Base-by-base conservation (phyloP, 2,888 invertebrate genomes). In the Norana najaformis region DNA sequence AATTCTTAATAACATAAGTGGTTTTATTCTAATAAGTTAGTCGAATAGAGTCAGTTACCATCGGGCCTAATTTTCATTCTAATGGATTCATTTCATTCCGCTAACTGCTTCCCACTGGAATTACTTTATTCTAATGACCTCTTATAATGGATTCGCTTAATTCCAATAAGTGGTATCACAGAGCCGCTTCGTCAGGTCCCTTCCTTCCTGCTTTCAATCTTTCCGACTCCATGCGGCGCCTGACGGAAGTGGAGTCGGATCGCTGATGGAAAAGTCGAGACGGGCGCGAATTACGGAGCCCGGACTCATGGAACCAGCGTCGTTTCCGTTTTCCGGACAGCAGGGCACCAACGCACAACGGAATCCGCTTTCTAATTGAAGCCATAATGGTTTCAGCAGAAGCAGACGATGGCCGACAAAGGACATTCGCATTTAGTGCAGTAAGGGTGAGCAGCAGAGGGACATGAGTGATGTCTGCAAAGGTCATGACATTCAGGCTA, bases 221-320 rank as follows among this genome's bases (percentile, higher is more conserved):
- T 69, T 69, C 69, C 69, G n/a, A n/a, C 69, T 69, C n/a, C n/a
- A 69, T 13, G 69, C 69, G 30, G n/a, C 69, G 30, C 69, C 1
- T 69, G 69, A n/a, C 69, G 69, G 69, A 69, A 69, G 69, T 69
- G 69, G n/a, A 69, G n/a, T 69, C 69, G 23, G 69, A 69, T 8
- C 69, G 69, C 69, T 69, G 69, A 69, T 69, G 69, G n/a, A 69
- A 69, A 69, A 69, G 69, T 69, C 69, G 69, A 69, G 69, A 69
- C 69, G 13, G 69, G n/a, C 69, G 69, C 30, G 69, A 69, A 69
- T 69, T 69, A 69, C n/a, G 69, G 69, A 69, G 69, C 69, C 30
- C n/a, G 69, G 69, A n/a, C n/a, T 69, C 69, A 69, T 69, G 69
- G 69, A 69, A 69, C 69, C 69, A 69, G 69, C 69, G 69, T 69